Evolutionary conservation across 1,140 invertebrate species (phyloP), one percentile per base, ranked within the genome.

Genomic region (Odontomachus brunneus): DNA sequence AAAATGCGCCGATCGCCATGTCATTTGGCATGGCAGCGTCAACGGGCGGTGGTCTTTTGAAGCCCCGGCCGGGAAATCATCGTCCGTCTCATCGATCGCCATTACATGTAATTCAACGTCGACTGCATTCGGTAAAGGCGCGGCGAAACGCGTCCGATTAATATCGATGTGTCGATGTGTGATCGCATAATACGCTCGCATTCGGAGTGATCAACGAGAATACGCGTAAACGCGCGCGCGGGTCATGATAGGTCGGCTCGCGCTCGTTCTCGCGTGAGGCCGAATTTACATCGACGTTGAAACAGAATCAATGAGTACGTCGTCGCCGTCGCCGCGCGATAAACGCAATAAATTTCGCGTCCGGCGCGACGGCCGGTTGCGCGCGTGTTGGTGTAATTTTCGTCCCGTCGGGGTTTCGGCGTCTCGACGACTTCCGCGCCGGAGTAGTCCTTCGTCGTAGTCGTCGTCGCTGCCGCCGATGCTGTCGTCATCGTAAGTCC

Each of bases 281-380:
- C 24, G 85, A 76, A 87, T 87, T 85, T 87, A 85, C 85, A 72
- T 62, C 51, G 75, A 57, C 48, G 55, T 82, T 38, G 59, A 84
- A 86, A 82, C 82, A 69, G 84, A 87, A 85, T 63, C 72, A 73
- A 65, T 62, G 55, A 49, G 63, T 24, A 29, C 24, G 15, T 26
- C 24, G 73, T 22, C 12, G 48, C 14, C 24, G 57, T 48, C 24
- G 7, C 15, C 76, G 14, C 11, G 72, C 72, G 63, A 86, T 84
- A 62, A 82, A 78, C 48, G 85, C 76, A 85, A 89, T 89, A 89
- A 89, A 89, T 89, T 85, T 87, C 44, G 72, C 82, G 87, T 87
- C 87, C 85, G 88, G 49, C 63, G 12, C 22, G 19, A 29, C 49
- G 63, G 67, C 66, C 49, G 72, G 49, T 22, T 29, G 63, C 33